Evolutionary conservation across 2,888 invertebrate genomes (phyloP).

Genomic region (Lissocephala sabroskyi): DNA sequence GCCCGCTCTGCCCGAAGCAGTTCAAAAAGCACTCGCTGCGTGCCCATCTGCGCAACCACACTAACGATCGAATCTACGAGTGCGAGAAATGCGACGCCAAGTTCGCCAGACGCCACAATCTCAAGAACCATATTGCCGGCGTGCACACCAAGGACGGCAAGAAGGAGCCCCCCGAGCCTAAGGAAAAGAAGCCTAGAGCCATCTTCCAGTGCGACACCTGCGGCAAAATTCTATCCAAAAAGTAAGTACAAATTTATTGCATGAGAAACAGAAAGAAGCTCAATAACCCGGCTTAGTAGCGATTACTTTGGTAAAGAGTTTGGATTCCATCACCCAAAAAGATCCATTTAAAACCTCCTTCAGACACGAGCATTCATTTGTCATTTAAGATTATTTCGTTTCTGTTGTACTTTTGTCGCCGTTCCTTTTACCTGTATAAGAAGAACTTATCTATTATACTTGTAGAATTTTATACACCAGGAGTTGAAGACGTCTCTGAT

Average conservation of each 20-base stretch:
- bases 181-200: conserved; percentile 9
- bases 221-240: conserved; percentile 73
- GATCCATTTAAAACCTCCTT: too few relatives aligned
- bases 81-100: conserved; percentile 78
- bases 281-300: too few relatives aligned
- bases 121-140: conserved; percentile 76
- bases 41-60: conserved; percentile 82
- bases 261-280: too few relatives aligned
- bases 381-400: too few relatives aligned
- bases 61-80: conserved; percentile 80
- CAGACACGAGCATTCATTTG: too few relatives aligned
- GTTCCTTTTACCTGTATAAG: too few relatives aligned
- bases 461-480: too few relatives aligned
- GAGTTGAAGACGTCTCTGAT: too few relatives aligned
- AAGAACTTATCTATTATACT: too few relatives aligned
- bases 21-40: conserved; percentile 80
- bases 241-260: conserved; percentile 70
- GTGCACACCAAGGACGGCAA: conserved; percentile 70
- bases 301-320: too few relatives aligned
- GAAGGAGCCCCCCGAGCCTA: conserved; percentile 2
- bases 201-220: conserved; percentile 71
- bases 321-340: too few relatives aligned
- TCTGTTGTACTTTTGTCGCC: too few relatives aligned
- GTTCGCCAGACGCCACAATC: conserved; percentile 79
- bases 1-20: conserved; percentile 79